A percentile compares a stretch with the other conserved stretches of the same genome.
Evolutionary conservation across 2,113 vertebrate species (phyloP).

Genomic region (Melanostigma gelatinosum): DNA sequence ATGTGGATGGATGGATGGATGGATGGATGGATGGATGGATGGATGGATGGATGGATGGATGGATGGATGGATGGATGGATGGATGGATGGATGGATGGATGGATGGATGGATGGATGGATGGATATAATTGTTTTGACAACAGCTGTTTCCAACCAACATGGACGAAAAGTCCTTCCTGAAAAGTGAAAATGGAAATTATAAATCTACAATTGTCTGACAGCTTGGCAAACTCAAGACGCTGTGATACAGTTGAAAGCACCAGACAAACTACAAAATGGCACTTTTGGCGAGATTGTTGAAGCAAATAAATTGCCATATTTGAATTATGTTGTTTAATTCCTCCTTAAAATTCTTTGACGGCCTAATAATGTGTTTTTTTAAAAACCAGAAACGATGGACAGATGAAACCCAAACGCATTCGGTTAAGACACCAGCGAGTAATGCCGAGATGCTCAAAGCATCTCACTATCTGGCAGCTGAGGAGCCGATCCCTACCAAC

Average conservation of each 20-base stretch:
- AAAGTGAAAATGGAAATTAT: background rate
- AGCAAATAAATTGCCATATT: background rate
- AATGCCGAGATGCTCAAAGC: background rate
- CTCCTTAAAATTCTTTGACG: background rate
- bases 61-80: no score
- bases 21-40: background rate
- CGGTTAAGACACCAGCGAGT: background rate
- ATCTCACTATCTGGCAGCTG: conserved; percentile 10
- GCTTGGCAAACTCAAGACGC: background rate
- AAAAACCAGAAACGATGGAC: background rate
- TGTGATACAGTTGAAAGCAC: background rate
- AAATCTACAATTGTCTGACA: background rate
- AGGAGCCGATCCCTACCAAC: conserved; percentile 15
- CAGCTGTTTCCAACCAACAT: background rate
- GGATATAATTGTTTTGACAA: background rate
- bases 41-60: background rate
- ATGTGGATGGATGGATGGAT: background rate
- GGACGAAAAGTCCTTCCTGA: background rate
- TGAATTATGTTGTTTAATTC: background rate
- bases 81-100: background rate
- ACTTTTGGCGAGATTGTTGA: background rate
- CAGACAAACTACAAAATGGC: background rate
- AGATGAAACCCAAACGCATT: background rate
- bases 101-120: background rate
- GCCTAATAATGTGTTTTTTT: background rate